phyloP scores from a whole-genome alignment of 2,888 invertebrate genomes.

The Clitarchus hookeri region DNA sequence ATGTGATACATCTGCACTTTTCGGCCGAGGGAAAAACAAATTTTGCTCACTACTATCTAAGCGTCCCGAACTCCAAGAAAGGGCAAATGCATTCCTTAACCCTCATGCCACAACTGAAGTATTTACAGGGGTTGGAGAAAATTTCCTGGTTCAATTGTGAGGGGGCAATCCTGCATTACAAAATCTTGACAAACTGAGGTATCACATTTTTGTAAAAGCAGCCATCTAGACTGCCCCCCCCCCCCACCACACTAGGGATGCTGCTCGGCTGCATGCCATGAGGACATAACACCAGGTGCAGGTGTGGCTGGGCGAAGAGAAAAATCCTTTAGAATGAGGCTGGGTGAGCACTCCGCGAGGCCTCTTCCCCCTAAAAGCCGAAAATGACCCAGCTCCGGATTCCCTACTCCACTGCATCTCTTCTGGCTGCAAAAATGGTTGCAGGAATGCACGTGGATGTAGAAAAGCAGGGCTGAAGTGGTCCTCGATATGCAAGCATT shows the following conservation, averaged over 20 bases:
- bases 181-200: too few species aligned
- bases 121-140: background rate
- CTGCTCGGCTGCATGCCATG: too few species aligned
- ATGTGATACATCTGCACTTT: slow-evolving; percentile 10
- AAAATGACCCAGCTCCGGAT: background rate
- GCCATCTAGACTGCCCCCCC: too few species aligned
- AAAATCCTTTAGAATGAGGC: background rate
- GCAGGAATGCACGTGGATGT: background rate
- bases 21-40: background rate
- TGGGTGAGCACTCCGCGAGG: background rate
- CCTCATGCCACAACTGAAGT: background rate
- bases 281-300: too few species aligned
- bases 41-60: too few species aligned
- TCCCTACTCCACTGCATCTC: too few species aligned
- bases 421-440: background rate
- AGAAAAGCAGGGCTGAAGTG: background rate
- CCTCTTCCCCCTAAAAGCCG: background rate
- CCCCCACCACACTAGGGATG: too few species aligned
- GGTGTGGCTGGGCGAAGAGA: too few species aligned
- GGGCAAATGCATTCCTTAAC: slow-evolving; percentile 17
- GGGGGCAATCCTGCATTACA: background rate
- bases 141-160: background rate
- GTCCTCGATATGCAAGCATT: slow-evolving; percentile 11
- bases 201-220: background rate
- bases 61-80: background rate